A percentile compares a stretch with the other conserved stretches of the same genome.
Evolutionary conservation across 2,888 invertebrate species (phyloP).

Genomic region (Spilosoma lubricipeda): DNA sequence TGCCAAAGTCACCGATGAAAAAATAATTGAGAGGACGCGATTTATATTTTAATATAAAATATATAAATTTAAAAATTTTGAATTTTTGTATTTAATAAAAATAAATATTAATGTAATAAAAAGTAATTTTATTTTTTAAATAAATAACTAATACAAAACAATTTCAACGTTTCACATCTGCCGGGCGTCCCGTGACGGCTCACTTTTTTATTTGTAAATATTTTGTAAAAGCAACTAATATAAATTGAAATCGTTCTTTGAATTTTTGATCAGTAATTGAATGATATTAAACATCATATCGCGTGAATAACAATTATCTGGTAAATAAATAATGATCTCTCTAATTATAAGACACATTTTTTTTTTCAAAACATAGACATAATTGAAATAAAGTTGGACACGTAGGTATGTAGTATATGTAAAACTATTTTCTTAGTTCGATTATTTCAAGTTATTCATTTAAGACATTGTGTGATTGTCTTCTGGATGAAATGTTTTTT

Average conservation of each 20-base stretch:
- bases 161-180: too few species aligned
- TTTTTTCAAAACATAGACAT: background rate
- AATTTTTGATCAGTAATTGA: background rate
- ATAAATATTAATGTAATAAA: too few species aligned
- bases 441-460: background rate
- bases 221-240: background rate
- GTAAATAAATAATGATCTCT: slow-evolving; percentile 18
- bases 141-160: too few species aligned
- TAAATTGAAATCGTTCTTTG: background rate
- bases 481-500: background rate
- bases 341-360: slow-evolving; percentile 3
- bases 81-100: too few species aligned
- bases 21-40: too few species aligned
- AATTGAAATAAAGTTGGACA: background rate
- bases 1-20: too few species aligned
- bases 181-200: too few species aligned
- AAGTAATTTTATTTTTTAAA: too few species aligned
- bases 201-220: background rate
- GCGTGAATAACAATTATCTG: background rate
- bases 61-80: too few species aligned
- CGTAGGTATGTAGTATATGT: too few species aligned
- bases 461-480: background rate
- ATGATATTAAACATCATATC: slow-evolving; percentile 9
- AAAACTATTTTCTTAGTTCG: background rate
- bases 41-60: too few species aligned